Percentiles rank a stretch among this genome's conserved stretches.
Evolutionary conservation across 1,140 invertebrate genomes (phyloP).

Genomic region (Pemphigus obesinymphae): DNA sequence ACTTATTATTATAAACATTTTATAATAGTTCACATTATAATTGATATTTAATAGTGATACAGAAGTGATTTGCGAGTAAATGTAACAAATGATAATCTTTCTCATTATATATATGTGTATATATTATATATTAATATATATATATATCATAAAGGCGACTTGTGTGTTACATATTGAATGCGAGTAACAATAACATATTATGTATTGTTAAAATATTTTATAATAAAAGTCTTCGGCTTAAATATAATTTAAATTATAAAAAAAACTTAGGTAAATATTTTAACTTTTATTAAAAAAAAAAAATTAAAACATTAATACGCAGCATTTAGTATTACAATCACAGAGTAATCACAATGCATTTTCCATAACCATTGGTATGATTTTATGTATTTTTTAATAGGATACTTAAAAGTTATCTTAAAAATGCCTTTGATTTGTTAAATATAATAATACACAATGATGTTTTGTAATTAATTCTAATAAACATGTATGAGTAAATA

Average conservation of each 20-base stretch:
- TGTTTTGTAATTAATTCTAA: too few species aligned
- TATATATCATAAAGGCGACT: not conserved
- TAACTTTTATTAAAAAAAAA: not conserved
- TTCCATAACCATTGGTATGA: not conserved
- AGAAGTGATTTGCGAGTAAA: too few species aligned
- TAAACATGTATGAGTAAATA: too few species aligned
- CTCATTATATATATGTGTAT: too few species aligned
- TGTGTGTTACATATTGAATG: not conserved
- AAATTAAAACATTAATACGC: not conserved
- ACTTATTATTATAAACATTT: not conserved
- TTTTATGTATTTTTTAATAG: too few species aligned
- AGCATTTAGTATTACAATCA: conserved; percentile 3
- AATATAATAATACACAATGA: not conserved
- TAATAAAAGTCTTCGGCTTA: not conserved
- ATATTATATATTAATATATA: too few species aligned
- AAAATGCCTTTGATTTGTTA: not conserved
- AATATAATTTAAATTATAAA: not conserved
- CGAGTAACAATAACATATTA: not conserved
- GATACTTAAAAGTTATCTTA: not conserved
- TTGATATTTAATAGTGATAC: not conserved
- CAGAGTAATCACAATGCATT: conserved; percentile 15
- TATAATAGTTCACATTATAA: not conserved
- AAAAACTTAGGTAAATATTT: not conserved
- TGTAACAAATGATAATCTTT: not conserved
- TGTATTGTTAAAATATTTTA: not conserved